Percentiles rank a stretch among this genome's conserved stretches.
Evolutionary conservation across 2,888 invertebrate species (phyloP).

Genomic region (Eupithecia exiguata): DNA sequence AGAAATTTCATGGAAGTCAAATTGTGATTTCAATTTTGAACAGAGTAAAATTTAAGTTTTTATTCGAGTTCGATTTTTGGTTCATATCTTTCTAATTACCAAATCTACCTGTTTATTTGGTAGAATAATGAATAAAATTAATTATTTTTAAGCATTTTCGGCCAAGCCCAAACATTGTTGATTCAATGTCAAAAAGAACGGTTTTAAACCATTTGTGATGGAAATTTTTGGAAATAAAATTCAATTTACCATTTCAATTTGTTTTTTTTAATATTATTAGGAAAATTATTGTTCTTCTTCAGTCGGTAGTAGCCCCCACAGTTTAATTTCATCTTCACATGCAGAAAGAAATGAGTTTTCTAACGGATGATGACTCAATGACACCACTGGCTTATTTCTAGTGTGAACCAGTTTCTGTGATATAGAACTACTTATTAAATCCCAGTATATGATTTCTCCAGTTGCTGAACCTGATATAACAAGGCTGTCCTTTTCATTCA

Average conservation of each 20-base stretch:
- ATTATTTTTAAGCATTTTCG: slow-evolving; percentile 46
- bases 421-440: slow-evolving; percentile 88
- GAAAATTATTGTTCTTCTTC: slow-evolving; percentile 44
- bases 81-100: background rate
- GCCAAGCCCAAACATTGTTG: slow-evolving; percentile 51
- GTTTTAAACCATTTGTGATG: slow-evolving; percentile 51
- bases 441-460: slow-evolving; percentile 94
- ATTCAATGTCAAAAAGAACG: slow-evolving; percentile 42
- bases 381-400: slow-evolving; percentile 88
- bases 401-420: slow-evolving; percentile 78
- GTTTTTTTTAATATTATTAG: slow-evolving; percentile 11
- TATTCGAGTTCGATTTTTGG: background rate
- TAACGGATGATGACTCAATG: slow-evolving; percentile 92
- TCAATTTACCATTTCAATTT: slow-evolving; percentile 39
- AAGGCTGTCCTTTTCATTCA: slow-evolving; percentile 92
- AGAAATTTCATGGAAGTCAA: background rate
- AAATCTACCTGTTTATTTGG: slow-evolving; percentile 26
- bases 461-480: slow-evolving; percentile 95
- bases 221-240: slow-evolving; percentile 47
- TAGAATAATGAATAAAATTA: slow-evolving; percentile 26
- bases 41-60: background rate
- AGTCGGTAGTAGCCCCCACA: slow-evolving; percentile 84
- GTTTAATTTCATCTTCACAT: slow-evolving; percentile 87
- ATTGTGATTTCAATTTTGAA: background rate
- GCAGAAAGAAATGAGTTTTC: slow-evolving; percentile 89